Conservation (phyloP, 1,140 invertebrate species). For the Aethina tumida region DNA sequence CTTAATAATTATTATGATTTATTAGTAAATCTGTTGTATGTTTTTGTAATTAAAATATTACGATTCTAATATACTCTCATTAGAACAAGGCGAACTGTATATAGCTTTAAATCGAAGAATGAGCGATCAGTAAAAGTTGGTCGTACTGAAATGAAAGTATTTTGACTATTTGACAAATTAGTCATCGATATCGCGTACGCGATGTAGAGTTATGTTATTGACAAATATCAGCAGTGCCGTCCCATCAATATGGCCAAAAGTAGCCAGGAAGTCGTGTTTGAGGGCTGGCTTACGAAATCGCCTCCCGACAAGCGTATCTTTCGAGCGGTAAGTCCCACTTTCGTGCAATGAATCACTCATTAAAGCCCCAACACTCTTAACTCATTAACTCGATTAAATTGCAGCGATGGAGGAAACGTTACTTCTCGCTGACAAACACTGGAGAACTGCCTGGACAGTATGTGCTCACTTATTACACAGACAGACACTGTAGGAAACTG, state of each 20-base stretch:
- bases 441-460: constrained; percentile 88
- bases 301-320: constrained; percentile 79
- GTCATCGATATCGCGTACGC: too few relatives aligned
- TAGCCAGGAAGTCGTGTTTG: constrained; percentile 41
- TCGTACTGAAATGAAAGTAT: too few relatives aligned
- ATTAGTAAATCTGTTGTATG: too few relatives aligned
- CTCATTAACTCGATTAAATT: constrained; percentile 9
- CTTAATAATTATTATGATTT: too few relatives aligned
- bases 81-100: too few relatives aligned
- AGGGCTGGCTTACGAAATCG: constrained; percentile 88
- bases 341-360: constrained; percentile 9
- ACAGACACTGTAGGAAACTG: constrained; percentile 71
- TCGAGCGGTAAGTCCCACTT: constrained; percentile 65
- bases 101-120: too few relatives aligned
- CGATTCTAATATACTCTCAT: too few relatives aligned
- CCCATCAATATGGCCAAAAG: constrained; percentile 33
- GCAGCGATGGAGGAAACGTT: constrained; percentile 88
- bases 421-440: constrained; percentile 83
- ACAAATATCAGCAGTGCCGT: too few relatives aligned
- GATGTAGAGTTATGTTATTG: constrained; percentile 6
- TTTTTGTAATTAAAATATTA: too few relatives aligned
- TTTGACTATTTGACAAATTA: too few relatives aligned
- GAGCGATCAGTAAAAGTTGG: too few relatives aligned
- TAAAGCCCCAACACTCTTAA: constrained; percentile 4
- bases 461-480: constrained; percentile 87